These are phyloP conservation scores for Syngnathoides biaculeatus DNA, from an alignment of 2,113 vertebrate genomes.

Conservation along the genomic window DNA sequence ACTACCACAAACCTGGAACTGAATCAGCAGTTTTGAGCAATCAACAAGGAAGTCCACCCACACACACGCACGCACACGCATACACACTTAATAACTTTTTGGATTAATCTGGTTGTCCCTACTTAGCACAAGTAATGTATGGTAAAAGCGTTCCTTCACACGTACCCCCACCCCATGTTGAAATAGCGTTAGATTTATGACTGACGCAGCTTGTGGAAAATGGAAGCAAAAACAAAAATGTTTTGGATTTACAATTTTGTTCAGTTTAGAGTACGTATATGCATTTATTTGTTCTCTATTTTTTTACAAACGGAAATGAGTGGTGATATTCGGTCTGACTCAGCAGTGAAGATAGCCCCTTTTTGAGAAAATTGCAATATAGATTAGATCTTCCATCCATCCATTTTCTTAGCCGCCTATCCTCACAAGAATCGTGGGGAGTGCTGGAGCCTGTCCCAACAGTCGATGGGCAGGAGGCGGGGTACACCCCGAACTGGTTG, in stretches of 20 bases:
- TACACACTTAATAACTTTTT: not conserved
- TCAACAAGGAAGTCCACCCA: no score
- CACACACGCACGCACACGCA: no score
- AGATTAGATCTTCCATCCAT: no score
- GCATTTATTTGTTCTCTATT: not conserved
- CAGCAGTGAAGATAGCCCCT: not conserved
- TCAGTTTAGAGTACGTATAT: not conserved
- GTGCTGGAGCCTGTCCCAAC: no score
- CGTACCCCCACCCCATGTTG: no score
- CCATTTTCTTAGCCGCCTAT: no score
- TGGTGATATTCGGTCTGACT: not conserved
- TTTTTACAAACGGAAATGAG: not conserved
- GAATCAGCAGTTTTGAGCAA: no score
- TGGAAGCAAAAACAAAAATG: not conserved
- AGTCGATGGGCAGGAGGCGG: no score
- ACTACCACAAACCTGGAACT: no score
- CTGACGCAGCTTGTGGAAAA: not conserved
- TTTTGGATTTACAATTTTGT: not conserved
- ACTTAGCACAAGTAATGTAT: not conserved
- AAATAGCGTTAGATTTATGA: not conserved
- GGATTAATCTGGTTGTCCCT: not conserved
- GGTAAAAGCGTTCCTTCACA: not conserved
- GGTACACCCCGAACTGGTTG: no score
- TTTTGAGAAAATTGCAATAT: not conserved
- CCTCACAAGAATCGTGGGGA: no score